Conservation (phyloP, 2,888 invertebrate species). For the Rhagonycha lutea region DNA sequence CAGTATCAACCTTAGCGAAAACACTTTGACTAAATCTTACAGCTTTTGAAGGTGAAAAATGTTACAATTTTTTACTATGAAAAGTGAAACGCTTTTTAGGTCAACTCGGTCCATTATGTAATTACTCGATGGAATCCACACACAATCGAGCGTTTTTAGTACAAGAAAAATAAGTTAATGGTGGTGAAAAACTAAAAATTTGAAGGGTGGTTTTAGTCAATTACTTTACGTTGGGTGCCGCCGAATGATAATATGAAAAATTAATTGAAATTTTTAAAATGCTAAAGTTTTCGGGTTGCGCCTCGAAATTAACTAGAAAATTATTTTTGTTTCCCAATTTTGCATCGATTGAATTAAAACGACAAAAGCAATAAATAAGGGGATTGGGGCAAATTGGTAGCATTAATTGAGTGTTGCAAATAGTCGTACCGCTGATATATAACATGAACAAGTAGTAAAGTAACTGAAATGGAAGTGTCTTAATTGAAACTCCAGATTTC, state of each 20-base stretch:
- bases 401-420: conserved; percentile 21
- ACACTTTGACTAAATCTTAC: background rate
- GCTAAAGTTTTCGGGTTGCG: background rate
- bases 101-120: background rate
- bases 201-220: background rate
- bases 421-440: conserved; percentile 21
- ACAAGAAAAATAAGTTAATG: background rate
- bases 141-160: background rate
- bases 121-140: background rate
- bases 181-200: background rate
- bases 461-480: conserved; percentile 24
- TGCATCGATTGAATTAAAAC: conserved; percentile 1
- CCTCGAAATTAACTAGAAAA: background rate
- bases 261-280: background rate
- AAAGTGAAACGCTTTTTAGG: background rate
- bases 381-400: conserved; percentile 17
- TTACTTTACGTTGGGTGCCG: background rate
- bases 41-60: background rate
- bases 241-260: background rate
- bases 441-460: conserved; percentile 19
- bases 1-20: background rate
- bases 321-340: background rate
- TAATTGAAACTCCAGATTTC: conserved; percentile 26
- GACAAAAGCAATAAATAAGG: conserved; percentile 3
- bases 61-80: background rate